Evolutionary conservation across 1,140 invertebrate species (phyloP), one percentile per base, ranked within the genome.

Genomic region (Augochlora pura): DNA sequence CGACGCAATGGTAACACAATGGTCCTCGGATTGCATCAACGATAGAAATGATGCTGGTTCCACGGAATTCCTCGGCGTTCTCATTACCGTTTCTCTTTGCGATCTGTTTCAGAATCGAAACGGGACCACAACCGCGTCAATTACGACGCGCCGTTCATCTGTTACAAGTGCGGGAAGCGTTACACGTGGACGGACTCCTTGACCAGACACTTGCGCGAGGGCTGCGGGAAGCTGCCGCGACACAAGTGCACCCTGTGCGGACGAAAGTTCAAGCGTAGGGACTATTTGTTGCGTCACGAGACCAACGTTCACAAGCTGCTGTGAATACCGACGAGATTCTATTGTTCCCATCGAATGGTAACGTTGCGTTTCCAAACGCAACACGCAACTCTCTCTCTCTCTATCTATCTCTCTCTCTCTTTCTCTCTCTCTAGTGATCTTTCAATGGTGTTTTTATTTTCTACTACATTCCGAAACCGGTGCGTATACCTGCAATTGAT

Each of bases 121-220:
- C 81, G 85, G 72, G 80, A 83, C n/a, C 67, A 64, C 25, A 81
- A 80, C 38, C 83, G 87, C 10, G 89, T 89, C 10, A 88, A 88
- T 71, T 86, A 86, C 72, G 79, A 86, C 18, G 91, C 85, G 52
- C 91, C 93, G 63, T 95, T 94, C 84, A 90, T 88, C 42, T 96
- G 95, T 89, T 88, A 91, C 23, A 93, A 94, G 66, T 96, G 95
- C 81, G 94, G 94, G 27, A 94, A 95, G 81, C 93, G 91, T 77
- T 96, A 96, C 86, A 93, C 94, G 57, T 93, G 95, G 68, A 95
- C 95, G 83, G 94, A 95, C 66, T 94, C 94, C 8, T 86, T 95
- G 71, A 94, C 93, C 77, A 91, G 94, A 42, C 95, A 96, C 81
- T 91, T 94, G 84, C 94, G 94, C 25, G 95, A 95, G 69, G 95